Percentiles rank a stretch among this genome's conserved stretches.
Evolutionary conservation across 2,113 vertebrate genomes (phyloP).

Genomic region (Gambusia affinis): DNA sequence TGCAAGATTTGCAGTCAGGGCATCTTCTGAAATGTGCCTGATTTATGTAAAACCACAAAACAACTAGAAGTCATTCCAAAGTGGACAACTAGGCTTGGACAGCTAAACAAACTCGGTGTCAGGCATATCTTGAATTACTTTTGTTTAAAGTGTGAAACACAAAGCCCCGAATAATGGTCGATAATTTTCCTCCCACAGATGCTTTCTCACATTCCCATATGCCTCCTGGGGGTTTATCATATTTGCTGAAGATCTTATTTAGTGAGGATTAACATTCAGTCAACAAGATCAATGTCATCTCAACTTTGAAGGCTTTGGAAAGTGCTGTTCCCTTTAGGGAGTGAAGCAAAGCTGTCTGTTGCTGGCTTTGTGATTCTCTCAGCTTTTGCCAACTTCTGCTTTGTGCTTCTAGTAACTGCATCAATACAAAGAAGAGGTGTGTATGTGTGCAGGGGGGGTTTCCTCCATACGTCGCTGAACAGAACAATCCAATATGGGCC

Average conservation of each 20-base stretch:
- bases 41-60: too few species aligned
- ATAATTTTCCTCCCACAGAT: constrained; percentile 4
- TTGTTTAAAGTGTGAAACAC: not conserved
- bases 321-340: constrained; percentile 23
- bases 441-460: constrained; percentile 7
- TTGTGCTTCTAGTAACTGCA: constrained; percentile 40
- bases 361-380: constrained; percentile 41
- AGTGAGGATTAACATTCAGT: constrained; percentile 52
- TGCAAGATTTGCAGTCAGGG: not conserved
- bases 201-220: constrained; percentile 34
- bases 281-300: constrained; percentile 56
- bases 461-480: constrained; percentile 62
- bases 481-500: constrained; percentile 73
- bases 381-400: constrained; percentile 58
- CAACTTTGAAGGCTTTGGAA: constrained; percentile 34
- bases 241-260: constrained; percentile 57
- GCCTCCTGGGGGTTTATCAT: constrained; percentile 36
- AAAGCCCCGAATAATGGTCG: not conserved
- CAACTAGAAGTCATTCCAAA: too few species aligned
- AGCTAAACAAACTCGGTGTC: not conserved
- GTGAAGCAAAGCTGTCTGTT: constrained; percentile 28
- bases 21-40: not conserved
- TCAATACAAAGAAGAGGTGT: constrained; percentile 63
- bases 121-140: not conserved
- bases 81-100: not conserved